Base-by-base conservation (phyloP, 2,113 vertebrate genomes). In the Suncus etruscus region DNA sequence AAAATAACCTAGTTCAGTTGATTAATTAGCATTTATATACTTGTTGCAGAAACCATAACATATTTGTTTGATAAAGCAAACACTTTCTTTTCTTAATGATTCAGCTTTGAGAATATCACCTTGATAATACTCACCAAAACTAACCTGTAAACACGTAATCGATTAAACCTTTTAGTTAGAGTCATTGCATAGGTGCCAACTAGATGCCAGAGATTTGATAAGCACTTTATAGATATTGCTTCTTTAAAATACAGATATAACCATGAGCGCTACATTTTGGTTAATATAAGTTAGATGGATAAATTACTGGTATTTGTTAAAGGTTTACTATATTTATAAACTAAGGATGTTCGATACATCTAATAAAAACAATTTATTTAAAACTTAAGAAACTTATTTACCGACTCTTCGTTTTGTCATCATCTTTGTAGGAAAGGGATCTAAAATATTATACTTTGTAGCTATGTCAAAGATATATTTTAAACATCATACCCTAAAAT, bases 21-120 rank as follows among this genome's bases (percentile, higher is more conserved):
- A 80, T 54, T 70, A 48, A 70, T 48, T 81, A 70, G 39, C 58
- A 65, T 65, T 88, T 50, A 47, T 29, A 51, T 66, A 7, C 16
- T 74, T n/a, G 51, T 85, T 73, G 80, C 3, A 72, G 65, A 39
- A 88, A 83, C 15, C 27, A 66, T 74, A 15, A 66, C 61, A 45
- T 39, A 76, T 74, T 78, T 93, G 32, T 65, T 90, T 68, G 25
- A 22, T 70, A 79, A 93, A 83, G 79, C 11, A 83, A 83, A 83
- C 11, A 83, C 11, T 75, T 1, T 86, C 29, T n/a, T 73, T 74
- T 48, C 24, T 73, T 92, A 29, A 48, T 15, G 63, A 24, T 58
- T 81, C 12, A 51, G 5, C 15, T 91, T 89, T 84, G 80, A 94
- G 79, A 87, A 86, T 90, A 70, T 47, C 74, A 75, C 73, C 29